Evolutionary conservation across 2,888 invertebrate species (phyloP), one percentile per base, ranked within the genome.

Genomic region (Corythucha ciliata): DNA sequence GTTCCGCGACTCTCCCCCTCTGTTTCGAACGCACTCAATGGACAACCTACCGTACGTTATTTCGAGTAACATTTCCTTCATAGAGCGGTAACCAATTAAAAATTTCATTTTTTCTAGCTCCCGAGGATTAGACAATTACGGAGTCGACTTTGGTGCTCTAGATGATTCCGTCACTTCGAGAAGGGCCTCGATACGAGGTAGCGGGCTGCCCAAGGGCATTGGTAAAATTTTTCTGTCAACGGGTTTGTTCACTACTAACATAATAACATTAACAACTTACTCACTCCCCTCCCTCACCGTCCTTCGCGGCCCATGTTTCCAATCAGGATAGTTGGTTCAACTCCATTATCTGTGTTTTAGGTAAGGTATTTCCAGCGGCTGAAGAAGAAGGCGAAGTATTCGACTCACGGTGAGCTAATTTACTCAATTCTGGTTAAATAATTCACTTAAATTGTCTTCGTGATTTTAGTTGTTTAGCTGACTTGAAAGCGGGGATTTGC

Each of bases 301-400:
- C 33, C 7, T 18, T 16, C 18, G 14, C 69, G 61, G 59, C 20
- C 44, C 34, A 48, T 24, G 36, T 48, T 29, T 16, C 25, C n/a
- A n/a, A n/a, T n/a, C n/a, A n/a, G n/a, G n/a, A n/a, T n/a, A n/a
- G n/a, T n/a, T n/a, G n/a, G n/a, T n/a, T n/a, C n/a, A n/a, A n/a
- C n/a, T n/a, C n/a, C 16, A 12, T n/a, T 16, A 39, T 14, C 45
- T n/a, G 25, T 32, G 37, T 58, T 59, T 47, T 59, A 62, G 63
- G 62, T 14, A 61, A 61, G 57, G 60, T 63, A 37, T 63, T 62
- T 39, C 63, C 62, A 2, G 58, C 83, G 78, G 88, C 87, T 40
- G 90, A 90, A 63, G 90, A 90, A 65, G 86, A 86, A 60, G 85
- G 83, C 37, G 88, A 89, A 65, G 72, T 83, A 37, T 89, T 89